Conservation (phyloP, 1,140 invertebrate genomes). For the Camponotus floridanus region DNA sequence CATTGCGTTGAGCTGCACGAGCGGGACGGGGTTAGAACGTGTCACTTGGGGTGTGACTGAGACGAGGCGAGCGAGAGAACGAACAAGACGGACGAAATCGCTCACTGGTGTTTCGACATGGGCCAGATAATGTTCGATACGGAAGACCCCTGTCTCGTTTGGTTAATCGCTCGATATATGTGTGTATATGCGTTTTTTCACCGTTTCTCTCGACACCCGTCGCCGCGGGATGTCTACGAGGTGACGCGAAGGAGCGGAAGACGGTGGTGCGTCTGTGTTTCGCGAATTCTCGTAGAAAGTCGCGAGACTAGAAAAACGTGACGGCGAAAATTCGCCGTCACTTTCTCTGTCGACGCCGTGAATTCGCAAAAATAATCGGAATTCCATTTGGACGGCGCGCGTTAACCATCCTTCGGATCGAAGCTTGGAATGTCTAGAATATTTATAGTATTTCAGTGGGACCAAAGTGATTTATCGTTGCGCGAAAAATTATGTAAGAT, state of each 20-base stretch:
- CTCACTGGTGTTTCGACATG: conserved; percentile 83
- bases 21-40: conserved; percentile 71
- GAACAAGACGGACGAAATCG: conserved; percentile 84
- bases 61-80: conserved; percentile 46
- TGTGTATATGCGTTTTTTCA: conserved; percentile 56
- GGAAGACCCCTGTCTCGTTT: conserved; percentile 82
- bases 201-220: conserved; percentile 33
- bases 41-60: conserved; percentile 72
- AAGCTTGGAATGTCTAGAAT: conserved; percentile 39
- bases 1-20: conserved; percentile 61
- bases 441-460: conserved; percentile 17
- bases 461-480: conserved; percentile 11
- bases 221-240: conserved; percentile 6
- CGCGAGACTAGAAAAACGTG: background rate
- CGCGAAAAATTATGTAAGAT: background rate
- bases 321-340: background rate
- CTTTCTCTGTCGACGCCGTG: background rate
- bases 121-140: conserved; percentile 82
- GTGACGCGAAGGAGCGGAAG: background rate
- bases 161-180: conserved; percentile 79
- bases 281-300: background rate
- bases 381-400: conserved; percentile 18
- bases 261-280: background rate
- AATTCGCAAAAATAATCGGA: conserved; percentile 30
- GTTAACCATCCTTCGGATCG: background rate